These are phyloP conservation scores for Heterodera schachtii DNA, from an alignment of 1,140 invertebrate species.

Conservation along the genomic window DNA sequence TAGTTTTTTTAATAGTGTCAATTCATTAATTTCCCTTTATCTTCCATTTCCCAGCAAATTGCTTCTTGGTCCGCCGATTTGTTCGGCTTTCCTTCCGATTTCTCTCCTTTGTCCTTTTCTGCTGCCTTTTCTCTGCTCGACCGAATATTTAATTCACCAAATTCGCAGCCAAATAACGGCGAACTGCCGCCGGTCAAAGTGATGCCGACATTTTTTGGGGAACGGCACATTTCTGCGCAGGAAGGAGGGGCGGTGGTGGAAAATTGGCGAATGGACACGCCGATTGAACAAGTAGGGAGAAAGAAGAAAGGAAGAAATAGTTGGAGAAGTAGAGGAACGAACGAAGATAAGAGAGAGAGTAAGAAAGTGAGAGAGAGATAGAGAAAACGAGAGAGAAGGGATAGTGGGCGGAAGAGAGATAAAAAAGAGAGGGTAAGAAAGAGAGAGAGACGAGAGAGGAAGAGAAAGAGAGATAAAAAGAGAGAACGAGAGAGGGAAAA, in stretches of 20 bases:
- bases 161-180: not conserved
- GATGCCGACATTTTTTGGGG: not conserved
- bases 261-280: not conserved
- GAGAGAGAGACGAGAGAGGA: no score
- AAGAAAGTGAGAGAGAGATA: no score
- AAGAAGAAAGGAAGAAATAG: not conserved
- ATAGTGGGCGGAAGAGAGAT: no score
- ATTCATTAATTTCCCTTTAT: not conserved
- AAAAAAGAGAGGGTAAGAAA: no score
- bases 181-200: not conserved
- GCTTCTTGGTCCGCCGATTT: conserved; percentile 13
- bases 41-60: conserved; percentile 11
- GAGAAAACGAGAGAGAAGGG: no score
- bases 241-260: not conserved
- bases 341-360: no score
- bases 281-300: not conserved
- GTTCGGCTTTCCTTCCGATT: not conserved
- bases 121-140: not conserved
- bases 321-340: not conserved
- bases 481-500: no score
- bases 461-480: no score
- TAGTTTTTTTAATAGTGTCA: not conserved
- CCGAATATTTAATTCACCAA: not conserved
- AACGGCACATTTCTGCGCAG: not conserved
- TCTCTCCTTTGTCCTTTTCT: not conserved